A percentile compares a stretch with the other conserved stretches of the same genome.
Evolutionary conservation across 2,888 invertebrate species (phyloP).

Genomic region (Synanthedon formicaeformis): DNA sequence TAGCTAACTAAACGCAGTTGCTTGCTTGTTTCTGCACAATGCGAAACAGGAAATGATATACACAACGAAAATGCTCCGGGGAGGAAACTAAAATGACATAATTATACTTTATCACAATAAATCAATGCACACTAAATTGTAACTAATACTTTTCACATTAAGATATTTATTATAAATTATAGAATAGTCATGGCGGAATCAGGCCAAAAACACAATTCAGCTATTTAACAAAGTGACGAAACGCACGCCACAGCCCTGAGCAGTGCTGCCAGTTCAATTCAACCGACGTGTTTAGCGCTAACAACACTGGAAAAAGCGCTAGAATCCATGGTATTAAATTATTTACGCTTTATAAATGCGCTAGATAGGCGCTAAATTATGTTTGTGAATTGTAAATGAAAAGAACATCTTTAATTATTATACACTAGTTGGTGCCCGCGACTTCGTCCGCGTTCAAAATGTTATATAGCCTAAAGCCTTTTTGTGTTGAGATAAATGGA

Average conservation of each 20-base stretch:
- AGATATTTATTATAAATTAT: conserved; percentile 21
- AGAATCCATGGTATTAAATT: too few relatives aligned
- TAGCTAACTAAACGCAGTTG: conserved; percentile 41
- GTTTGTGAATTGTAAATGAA: too few relatives aligned
- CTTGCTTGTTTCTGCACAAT: conserved; percentile 59
- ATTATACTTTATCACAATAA: conserved; percentile 8
- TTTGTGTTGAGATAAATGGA: too few relatives aligned
- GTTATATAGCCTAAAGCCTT: too few relatives aligned
- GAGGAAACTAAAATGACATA: conserved; percentile 11
- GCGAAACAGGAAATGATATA: conserved; percentile 62
- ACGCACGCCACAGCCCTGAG: conserved; percentile 19
- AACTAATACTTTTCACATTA: conserved; percentile 2
- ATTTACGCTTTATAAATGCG: too few relatives aligned
- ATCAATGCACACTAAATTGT: background rate
- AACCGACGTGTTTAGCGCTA: too few relatives aligned
- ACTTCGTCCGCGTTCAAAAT: too few relatives aligned
- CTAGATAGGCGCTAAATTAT: too few relatives aligned
- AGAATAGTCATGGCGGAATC: conserved; percentile 61
- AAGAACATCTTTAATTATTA: too few relatives aligned
- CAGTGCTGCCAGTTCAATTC: background rate
- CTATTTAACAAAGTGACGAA: conserved; percentile 49
- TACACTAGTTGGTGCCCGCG: too few relatives aligned
- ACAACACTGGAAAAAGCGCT: too few relatives aligned
- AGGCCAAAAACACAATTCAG: conserved; percentile 52
- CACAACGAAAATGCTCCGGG: conserved; percentile 41